Percentiles rank a stretch among this genome's conserved stretches.
phyloP scores from a whole-genome alignment of 2,888 invertebrate genomes.

The Scelioninae gen. 1 region DNA sequence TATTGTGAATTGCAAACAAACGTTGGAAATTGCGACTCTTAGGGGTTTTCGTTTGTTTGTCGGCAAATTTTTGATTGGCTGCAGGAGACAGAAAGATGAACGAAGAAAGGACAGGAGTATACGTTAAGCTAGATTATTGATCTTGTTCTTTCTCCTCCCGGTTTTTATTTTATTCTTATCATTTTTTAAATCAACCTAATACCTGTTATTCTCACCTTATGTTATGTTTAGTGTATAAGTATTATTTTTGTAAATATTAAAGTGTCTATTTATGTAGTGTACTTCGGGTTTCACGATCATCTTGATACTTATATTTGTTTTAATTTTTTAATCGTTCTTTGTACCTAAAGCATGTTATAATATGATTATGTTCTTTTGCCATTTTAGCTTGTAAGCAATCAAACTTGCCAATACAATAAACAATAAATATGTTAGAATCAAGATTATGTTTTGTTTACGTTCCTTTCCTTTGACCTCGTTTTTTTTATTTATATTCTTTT shows the following conservation, averaged over 20 bases:
- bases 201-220: conserved; percentile 69
- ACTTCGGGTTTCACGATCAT: conserved; percentile 72
- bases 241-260: conserved; percentile 78
- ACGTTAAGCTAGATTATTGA: conserved; percentile 45
- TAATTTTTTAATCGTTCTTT: conserved; percentile 73
- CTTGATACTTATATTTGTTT: conserved; percentile 68
- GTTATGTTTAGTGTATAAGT: conserved; percentile 68
- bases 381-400: conserved; percentile 82
- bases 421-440: conserved; percentile 83
- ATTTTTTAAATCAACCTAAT: conserved; percentile 37
- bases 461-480: conserved; percentile 68
- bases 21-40: conserved; percentile 28
- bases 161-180: conserved; percentile 1
- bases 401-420: conserved; percentile 83
- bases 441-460: conserved; percentile 74
- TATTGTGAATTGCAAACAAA: conserved; percentile 41
- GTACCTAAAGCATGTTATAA: conserved; percentile 75
- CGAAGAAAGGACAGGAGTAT: no score
- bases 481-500: neutral
- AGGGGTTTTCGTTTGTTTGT: conserved; percentile 41
- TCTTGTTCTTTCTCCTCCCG: conserved; percentile 26
- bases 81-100: conserved; percentile 2
- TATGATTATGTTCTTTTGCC: conserved; percentile 77
- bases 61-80: conserved; percentile 20
- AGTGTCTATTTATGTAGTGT: conserved; percentile 77